Base-by-base conservation (phyloP, 2,888 invertebrate genomes). In the Cryptocephalus moraei region DNA sequence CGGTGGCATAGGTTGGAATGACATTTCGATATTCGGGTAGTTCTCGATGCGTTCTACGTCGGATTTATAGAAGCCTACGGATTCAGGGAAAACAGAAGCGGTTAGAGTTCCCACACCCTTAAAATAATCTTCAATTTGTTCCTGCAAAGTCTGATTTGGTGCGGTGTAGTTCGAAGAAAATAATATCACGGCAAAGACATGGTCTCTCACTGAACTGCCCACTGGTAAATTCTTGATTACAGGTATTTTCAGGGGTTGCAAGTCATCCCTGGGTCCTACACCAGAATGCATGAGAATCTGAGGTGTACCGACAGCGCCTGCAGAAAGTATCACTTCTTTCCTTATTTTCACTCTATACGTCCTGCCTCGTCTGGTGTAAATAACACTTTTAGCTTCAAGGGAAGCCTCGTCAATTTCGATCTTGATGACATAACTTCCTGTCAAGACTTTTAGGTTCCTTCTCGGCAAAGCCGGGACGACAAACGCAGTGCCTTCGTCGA, bases 221-320 rank as follows among this genome's bases (percentile, higher is more conserved):
- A 89, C 88, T 0, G 80, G 81, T 1, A 86, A 72, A 61, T 88
- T 76, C 51, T 78, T 73, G 40, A 85, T 60, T 4, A 81, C 74
- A 0, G 73, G 63, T 43, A 88, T 82, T 1, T 74, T 74, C 9
- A 80, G 60, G 32, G 78, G 70, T 8, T 64, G 57, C 4, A 86
- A 69, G 60, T 85, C 79, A 0, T 76, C 69, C 14, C 64, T 68
- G 0, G 85, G 85, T 0, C 86, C 86, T 33, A 90, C 72, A 8
- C 91, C 91, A 0, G 90, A 90, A 10, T 91, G 66, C 84, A 90
- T 82, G 41, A 92, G 67, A 9, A 91, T 67, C 64, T 91, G 90
- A 0, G 91, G 87, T 1, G 88, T 85, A 50, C 85, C 86, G 31
- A 91, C 80, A 1, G 84, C 72, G 6, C 91, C 91, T 0, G 87